phyloP scores from a whole-genome alignment of 2,888 invertebrate genomes.

The Lochmaea capreae region DNA sequence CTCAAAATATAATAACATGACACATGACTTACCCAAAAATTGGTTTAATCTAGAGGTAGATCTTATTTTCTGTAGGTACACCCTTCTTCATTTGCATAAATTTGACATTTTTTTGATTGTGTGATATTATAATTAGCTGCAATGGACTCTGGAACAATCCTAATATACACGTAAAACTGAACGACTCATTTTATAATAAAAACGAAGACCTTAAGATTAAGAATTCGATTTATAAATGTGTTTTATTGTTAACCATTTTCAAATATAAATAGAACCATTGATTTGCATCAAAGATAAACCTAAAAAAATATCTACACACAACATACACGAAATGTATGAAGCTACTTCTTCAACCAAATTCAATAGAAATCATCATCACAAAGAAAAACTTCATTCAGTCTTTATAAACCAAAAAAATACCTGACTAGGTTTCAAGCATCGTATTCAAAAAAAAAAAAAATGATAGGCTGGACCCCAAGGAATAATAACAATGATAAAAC shows the following conservation, averaged over 20 bases:
- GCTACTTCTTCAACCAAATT: constrained; percentile 7
- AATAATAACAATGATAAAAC: constrained; percentile 22
- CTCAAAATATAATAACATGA: too few species aligned
- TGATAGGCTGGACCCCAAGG: constrained; percentile 20
- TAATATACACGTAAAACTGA: background rate
- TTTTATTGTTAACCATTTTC: background rate
- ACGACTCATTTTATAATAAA: background rate
- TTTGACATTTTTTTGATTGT: background rate
- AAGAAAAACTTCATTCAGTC: constrained; percentile 34
- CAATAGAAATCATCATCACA: constrained; percentile 22
- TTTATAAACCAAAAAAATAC: constrained; percentile 39
- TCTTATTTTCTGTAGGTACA: too few species aligned
- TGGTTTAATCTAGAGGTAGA: too few species aligned
- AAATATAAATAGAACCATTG: constrained; percentile 7
- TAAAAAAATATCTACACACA: constrained; percentile 14
- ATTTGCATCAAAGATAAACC: constrained; percentile 4
- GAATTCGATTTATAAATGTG: constrained; percentile 13
- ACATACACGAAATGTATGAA: background rate
- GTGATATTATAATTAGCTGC: background rate
- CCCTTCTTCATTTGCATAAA: background rate
- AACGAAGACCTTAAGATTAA: background rate
- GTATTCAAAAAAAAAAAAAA: constrained; percentile 16
- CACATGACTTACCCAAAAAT: too few species aligned
- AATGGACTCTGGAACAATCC: background rate
- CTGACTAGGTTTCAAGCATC: constrained; percentile 43